Evolutionary conservation across 2,113 vertebrate species (phyloP).

Genomic region (Pipra filicauda): DNA sequence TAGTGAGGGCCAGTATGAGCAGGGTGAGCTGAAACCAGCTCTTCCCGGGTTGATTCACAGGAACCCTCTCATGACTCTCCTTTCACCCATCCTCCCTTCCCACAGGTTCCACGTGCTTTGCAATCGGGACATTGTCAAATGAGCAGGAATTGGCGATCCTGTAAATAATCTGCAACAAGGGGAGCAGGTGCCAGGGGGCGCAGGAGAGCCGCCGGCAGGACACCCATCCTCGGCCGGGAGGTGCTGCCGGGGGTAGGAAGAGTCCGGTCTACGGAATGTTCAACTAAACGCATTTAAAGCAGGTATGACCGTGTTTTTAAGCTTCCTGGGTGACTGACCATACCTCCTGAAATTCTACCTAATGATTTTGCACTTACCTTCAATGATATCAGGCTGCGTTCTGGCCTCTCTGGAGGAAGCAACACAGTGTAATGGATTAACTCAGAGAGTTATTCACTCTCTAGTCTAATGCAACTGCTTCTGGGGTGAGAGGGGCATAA

Average conservation of each 20-base stretch:
- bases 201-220: not conserved
- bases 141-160: not conserved
- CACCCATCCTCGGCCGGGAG: not conserved
- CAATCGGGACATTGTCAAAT: not conserved
- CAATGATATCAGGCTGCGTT: not conserved
- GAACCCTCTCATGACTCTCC: not conserved
- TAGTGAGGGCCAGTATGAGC: not conserved
- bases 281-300: not conserved
- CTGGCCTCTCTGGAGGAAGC: not conserved
- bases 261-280: not conserved
- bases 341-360: not conserved
- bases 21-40: not conserved
- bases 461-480: not conserved
- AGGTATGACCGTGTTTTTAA: not conserved
- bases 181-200: conserved; percentile 41
- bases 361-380: not conserved
- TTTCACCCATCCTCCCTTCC: not conserved
- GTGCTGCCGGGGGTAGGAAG: not conserved
- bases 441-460: not conserved
- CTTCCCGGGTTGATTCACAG: not conserved
- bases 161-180: not conserved
- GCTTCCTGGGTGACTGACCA: not conserved
- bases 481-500: not conserved
- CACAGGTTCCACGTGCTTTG: not conserved
- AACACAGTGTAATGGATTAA: not conserved